Evolutionary conservation across 2,797 vertebrate genomes (phyloP).

Genomic region (Myripristis murdjan): DNA sequence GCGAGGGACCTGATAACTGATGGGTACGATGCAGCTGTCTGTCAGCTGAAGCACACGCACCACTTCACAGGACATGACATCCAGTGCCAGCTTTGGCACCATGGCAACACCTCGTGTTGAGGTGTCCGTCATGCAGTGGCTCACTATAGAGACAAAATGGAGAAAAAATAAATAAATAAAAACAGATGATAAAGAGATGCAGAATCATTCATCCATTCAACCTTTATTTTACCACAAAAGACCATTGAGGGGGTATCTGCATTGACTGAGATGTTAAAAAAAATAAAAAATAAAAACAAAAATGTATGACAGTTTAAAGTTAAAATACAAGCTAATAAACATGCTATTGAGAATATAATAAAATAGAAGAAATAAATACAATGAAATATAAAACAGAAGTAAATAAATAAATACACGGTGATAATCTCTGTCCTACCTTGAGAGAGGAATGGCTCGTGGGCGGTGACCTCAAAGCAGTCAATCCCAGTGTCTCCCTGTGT

Average conservation of each 20-base stretch:
- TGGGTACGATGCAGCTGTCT: conserved; percentile 87
- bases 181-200: no score
- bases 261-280: no score
- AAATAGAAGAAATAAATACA: background rate
- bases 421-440: conserved; percentile 84
- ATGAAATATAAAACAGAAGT: no score
- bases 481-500: conserved; percentile 91
- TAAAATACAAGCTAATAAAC: no score
- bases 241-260: no score
- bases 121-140: conserved; percentile 89
- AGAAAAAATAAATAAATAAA: background rate
- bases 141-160: conserved; percentile 81
- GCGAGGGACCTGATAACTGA: conserved; percentile 94
- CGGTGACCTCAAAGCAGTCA: conserved; percentile 90
- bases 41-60: conserved; percentile 93
- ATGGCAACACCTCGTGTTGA: conserved; percentile 85
- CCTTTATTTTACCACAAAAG: no score
- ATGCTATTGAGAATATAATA: background rate
- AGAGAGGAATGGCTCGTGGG: conserved; percentile 84
- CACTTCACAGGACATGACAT: conserved; percentile 92
- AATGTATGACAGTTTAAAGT: no score
- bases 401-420: no score
- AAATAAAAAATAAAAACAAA: no score
- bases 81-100: conserved; percentile 89
- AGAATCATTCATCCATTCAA: no score